Evolutionary conservation across 92 coral and sea anemone species (phyloP).

Genomic region (Paragorgia papillata): DNA sequence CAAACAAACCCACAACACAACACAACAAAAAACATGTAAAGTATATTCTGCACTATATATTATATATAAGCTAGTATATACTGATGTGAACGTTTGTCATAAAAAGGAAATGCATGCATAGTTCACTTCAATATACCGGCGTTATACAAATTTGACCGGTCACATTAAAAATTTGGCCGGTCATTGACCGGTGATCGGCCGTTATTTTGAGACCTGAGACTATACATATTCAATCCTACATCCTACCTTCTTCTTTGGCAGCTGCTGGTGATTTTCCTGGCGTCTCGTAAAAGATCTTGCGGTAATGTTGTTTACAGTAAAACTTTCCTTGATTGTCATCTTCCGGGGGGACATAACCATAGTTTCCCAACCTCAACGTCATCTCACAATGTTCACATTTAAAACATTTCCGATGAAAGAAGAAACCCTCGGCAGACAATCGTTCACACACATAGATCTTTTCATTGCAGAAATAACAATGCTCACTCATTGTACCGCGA

Average conservation of each 20-base stretch:
- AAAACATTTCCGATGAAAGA: slow-evolving; percentile 97
- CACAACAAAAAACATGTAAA: no score
- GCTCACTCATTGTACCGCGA: slow-evolving; percentile 59
- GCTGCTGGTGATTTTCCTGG: slow-evolving; percentile 39
- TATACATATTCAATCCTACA: background rate
- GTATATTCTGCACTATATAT: no score
- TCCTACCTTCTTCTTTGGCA: slow-evolving; percentile 18
- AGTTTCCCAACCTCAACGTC: slow-evolving; percentile 84
- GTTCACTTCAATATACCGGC: no score
- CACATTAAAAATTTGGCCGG: no score
- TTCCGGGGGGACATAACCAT: slow-evolving; percentile 81
- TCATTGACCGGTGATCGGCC: no score
- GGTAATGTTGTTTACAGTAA: slow-evolving; percentile 81
- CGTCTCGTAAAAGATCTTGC: slow-evolving; percentile 68
- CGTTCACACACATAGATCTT: slow-evolving; percentile 89
- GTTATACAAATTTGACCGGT: no score
- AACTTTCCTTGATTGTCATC: slow-evolving; percentile 80
- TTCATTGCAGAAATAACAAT: slow-evolving; percentile 88
- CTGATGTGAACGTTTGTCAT: no score
- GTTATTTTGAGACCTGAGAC: no score
- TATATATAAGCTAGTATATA: no score
- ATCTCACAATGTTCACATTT: slow-evolving; percentile 85
- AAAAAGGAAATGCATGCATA: no score
- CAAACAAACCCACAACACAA: no score
- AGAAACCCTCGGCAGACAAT: slow-evolving; percentile 95